Evolutionary conservation across 2,797 vertebrate genomes (phyloP), one percentile per base, ranked within the genome.

Genomic region (Peromyscus eremicus): DNA sequence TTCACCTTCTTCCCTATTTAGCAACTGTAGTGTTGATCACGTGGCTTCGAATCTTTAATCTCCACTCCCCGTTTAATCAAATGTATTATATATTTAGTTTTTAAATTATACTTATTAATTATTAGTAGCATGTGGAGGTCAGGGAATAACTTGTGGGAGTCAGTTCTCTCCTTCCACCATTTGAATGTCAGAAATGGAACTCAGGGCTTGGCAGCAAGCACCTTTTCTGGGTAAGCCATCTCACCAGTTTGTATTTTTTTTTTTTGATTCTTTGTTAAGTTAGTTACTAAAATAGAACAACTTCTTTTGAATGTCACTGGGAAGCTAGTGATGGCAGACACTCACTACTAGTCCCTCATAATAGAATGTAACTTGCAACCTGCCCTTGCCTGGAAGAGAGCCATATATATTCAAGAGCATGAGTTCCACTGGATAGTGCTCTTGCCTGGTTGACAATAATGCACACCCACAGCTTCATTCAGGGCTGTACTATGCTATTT

Each of bases 31-130:
- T 29, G 80, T 37, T n/a, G 16, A 84, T 14, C 11, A 19, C 49
- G 43, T 75, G 49, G 94, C 81, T 95, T 77, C 37, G 60, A 92
- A 46, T 37, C 6, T 90, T 91, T 66, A 32, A 79, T 92, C 73
- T 66, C 17, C 0, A 70, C 43, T 68, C 84, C 40, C 23, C 23
- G 89, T 64, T 94, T 93, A 73, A 73, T 77, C 77, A 87, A 86
- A 83, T 52, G 23, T 76, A 29, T 60, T 92, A 62, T 6, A 4
- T 37, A 49, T 62, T 90, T 68, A 88, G 32, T n/a, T 86, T 34
- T 73, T 29, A 88, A 73, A 73, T 21, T 19, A n/a, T 19, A 49
- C 19, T 29, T 40, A 73, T 57, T 29, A 55, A 86, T 52, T 68
- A 16, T 71, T 37, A 55, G 7, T 71, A 66, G 23, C n/a, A 73